A percentile compares a stretch with the other conserved stretches of the same genome.
Evolutionary conservation across 1,140 invertebrate genomes (phyloP).

Genomic region (Atopsyche davidsoni): DNA sequence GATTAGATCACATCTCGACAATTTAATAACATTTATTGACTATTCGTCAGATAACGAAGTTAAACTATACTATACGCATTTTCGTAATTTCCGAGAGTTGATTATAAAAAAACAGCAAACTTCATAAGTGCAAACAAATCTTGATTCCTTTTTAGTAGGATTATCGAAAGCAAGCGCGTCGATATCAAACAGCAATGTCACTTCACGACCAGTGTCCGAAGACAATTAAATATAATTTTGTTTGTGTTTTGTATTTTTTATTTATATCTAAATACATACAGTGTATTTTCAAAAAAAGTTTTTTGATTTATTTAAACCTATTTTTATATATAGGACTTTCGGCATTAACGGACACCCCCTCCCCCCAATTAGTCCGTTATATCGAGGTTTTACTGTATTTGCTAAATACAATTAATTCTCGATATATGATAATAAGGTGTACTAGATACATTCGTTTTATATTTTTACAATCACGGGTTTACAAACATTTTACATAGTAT

Average conservation of each 20-base stretch:
- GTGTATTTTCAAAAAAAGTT: neutral
- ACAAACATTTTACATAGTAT: too few relatives aligned
- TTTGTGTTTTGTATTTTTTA: slow-evolving; percentile 2
- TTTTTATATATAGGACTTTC: neutral
- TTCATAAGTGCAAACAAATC: slow-evolving; percentile 4
- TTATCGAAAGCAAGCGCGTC: slow-evolving; percentile 1
- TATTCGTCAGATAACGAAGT: slow-evolving; percentile 6
- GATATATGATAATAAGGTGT: too few relatives aligned
- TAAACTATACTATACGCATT: slow-evolving; percentile 7
- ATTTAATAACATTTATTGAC: slow-evolving; percentile 5
- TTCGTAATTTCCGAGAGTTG: slow-evolving; percentile 8
- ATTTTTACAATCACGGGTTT: too few relatives aligned
- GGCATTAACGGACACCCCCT: neutral
- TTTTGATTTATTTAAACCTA: neutral
- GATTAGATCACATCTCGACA: slow-evolving; percentile 1
- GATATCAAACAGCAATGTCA: neutral
- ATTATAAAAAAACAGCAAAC: slow-evolving; percentile 9
- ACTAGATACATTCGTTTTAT: neutral
- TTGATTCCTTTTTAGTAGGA: neutral
- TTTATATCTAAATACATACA: neutral
- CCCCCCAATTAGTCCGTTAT: neutral
- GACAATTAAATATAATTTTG: slow-evolving; percentile 1
- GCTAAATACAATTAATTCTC: too few relatives aligned
- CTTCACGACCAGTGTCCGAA: slow-evolving; percentile 6
- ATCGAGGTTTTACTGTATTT: neutral